Evolutionary conservation across 2,888 invertebrate genomes (phyloP), one percentile per base, ranked within the genome.

Genomic region (Tineola bisselliella): DNA sequence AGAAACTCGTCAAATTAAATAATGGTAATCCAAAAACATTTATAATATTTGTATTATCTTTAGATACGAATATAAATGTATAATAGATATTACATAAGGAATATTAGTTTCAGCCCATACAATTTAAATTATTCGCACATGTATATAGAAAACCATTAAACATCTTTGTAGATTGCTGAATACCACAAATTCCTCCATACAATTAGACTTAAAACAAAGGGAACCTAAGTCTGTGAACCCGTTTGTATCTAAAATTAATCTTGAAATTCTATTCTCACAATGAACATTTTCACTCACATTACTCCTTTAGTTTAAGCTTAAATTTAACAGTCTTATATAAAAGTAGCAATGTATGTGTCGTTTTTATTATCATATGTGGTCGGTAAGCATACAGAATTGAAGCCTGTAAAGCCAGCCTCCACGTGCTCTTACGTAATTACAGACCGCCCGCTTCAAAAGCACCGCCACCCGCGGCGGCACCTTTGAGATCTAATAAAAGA

Each of bases 401-500:
- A 48, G n/a, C 19, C 58, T 58, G 31, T 58, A 58, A 33, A 31
- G 15, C 17, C 58, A 33, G 17, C 58, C 25, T 33, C 60, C 60
- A 62, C 62, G 60, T 57, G 72, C 72, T 75, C 77, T 81, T 79
- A 78, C 75, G 80, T 84, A 84, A 84, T 84, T 84, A 84, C 77
- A 71, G 78, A 65, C 77, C 78, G 74, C 74, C 74, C 70, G 68
- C 77, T 74, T 84, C 84, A 87, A 87, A 87, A 77, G 77, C 63
- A 68, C 84, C 84, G 84, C 75, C 78, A 68, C 68, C 68, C 66
- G 66, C 68, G 68, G 81, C 86, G 86, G 86, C 75, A 69, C 75
- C 81, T 87, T 86, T 86, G 86, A 78, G 72, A 79, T 58, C 77
- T 78, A 81, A 84, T 84, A 84, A 86, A 86, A 81, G 76, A 75